Conservation (phyloP, 2,888 invertebrate genomes). For the Dicycla oo region DNA sequence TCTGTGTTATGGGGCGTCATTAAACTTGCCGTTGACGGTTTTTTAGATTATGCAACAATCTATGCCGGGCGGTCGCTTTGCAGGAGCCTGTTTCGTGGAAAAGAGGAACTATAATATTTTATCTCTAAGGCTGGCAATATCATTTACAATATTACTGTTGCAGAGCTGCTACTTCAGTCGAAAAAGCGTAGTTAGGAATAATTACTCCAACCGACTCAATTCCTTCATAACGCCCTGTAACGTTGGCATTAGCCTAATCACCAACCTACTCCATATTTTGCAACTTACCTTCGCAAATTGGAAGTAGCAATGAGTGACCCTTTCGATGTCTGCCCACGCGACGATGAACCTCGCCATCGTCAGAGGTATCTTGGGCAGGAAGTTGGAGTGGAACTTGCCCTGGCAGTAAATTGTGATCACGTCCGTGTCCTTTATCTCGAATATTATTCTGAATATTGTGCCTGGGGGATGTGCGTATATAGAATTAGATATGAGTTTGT, state of each 20-base stretch:
- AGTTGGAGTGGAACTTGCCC: constrained; percentile 88
- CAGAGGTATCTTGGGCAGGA: constrained; percentile 86
- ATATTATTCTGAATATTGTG: constrained; percentile 85
- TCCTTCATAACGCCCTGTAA: neutral
- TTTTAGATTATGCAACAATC: neutral
- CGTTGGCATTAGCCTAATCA: neutral
- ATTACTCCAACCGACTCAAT: neutral
- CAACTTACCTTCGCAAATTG: constrained; percentile 75
- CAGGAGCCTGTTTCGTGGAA: neutral
- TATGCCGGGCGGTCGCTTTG: neutral
- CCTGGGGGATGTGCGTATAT: constrained; percentile 68
- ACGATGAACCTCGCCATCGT: constrained; percentile 84
- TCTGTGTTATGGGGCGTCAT: neutral
- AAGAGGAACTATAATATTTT: neutral
- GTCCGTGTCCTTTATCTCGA: constrained; percentile 87
- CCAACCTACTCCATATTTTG: neutral
- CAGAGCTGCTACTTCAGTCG: neutral
- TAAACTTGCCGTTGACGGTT: neutral
- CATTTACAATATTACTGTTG: neutral
- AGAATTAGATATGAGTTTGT: no score
- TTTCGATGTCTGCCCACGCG: constrained; percentile 86
- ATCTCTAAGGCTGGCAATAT: neutral
- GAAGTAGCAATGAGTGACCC: constrained; percentile 85
- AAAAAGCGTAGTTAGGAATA: no score
- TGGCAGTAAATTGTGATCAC: constrained; percentile 89